Evolutionary conservation across 2,113 vertebrate genomes (phyloP).

Genomic region (Hemibagrus wyckioides): DNA sequence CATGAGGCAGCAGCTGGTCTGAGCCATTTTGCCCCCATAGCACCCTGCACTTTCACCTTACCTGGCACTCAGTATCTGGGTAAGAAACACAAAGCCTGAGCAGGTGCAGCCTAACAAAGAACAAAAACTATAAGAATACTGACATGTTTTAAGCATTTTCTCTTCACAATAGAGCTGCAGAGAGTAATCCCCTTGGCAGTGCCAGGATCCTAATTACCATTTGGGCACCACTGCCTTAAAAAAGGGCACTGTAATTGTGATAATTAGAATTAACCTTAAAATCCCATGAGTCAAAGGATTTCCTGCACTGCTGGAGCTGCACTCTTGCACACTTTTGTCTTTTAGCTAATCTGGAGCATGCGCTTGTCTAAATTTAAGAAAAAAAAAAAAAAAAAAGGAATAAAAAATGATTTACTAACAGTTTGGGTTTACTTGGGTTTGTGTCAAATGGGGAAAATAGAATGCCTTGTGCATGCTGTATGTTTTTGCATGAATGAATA

Average conservation of each 20-base stretch:
- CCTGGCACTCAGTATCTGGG: constrained; percentile 10
- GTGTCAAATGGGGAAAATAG: neutral
- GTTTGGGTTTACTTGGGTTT: neutral
- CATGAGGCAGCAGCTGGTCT: constrained; percentile 59
- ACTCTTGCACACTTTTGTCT: neutral
- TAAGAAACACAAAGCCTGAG: constrained; percentile 45
- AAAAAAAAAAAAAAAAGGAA: neutral
- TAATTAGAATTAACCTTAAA: constrained; percentile 49
- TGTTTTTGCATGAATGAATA: neutral
- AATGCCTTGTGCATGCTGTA: neutral
- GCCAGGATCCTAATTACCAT: constrained; percentile 51
- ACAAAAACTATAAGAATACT: constrained; percentile 38
- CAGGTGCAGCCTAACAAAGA: constrained; percentile 59
- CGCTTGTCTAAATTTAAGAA: neutral
- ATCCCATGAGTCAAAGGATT: constrained; percentile 54
- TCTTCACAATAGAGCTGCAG: constrained; percentile 40
- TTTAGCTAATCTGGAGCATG: neutral
- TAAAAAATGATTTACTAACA: neutral
- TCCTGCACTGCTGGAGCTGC: constrained; percentile 25
- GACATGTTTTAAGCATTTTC: constrained; percentile 24
- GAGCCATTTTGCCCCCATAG: constrained; percentile 36
- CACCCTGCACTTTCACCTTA: constrained; percentile 51
- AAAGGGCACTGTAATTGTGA: constrained; percentile 42
- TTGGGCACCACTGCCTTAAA: constrained; percentile 50
- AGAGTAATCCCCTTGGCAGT: constrained; percentile 47